Base-by-base conservation (phyloP, 2,888 invertebrate species). In the Lysandra coridon region DNA sequence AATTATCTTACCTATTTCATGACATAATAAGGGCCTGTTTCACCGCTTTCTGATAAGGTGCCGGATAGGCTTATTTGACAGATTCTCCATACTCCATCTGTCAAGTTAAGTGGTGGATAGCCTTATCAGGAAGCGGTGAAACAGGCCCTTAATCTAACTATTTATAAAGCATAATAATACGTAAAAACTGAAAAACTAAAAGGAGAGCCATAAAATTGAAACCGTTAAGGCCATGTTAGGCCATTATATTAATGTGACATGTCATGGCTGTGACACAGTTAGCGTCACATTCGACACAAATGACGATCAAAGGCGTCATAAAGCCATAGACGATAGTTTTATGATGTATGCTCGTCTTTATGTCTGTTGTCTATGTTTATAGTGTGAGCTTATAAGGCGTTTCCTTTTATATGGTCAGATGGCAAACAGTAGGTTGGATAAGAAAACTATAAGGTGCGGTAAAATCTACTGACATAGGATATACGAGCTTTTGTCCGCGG, bases 281-380 rank as follows among this genome's bases (percentile, higher is more conserved):
- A 4, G 69, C 14, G 69, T 69, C 33, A 33, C 37, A 69, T 33
- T 37, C 69, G 69, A 69, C 33, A 37, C 33, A 33, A 17, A 69
- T 69, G 69, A 37, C 69, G 69, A 69, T 69, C 69, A 69, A 37
- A 69, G 69, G 69, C 69, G 33, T 69, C 69, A 69, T 69, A 69
- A 69, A 69, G 69, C 69, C 69, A 17, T 69, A 69, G 69, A 69
- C 69, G 69, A 69, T 69, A 69, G 69, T 69, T 69, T 69, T 14
- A 69, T 69, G 69, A 6, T 33, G 33, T 69, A 64, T 30, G 33
- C 69, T 33, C 14, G 5, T 37, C 5, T 69, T 69, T 37, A 69
- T 69, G 69, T 69, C 33, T 69, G 69, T 69, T 37, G 14, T 69
- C 69, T 69, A 69, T 69, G 69, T 69, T 69, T 69, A 69, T 37